Evolutionary conservation across 1,140 invertebrate species (phyloP).

Genomic region (Drosophila elegans): DNA sequence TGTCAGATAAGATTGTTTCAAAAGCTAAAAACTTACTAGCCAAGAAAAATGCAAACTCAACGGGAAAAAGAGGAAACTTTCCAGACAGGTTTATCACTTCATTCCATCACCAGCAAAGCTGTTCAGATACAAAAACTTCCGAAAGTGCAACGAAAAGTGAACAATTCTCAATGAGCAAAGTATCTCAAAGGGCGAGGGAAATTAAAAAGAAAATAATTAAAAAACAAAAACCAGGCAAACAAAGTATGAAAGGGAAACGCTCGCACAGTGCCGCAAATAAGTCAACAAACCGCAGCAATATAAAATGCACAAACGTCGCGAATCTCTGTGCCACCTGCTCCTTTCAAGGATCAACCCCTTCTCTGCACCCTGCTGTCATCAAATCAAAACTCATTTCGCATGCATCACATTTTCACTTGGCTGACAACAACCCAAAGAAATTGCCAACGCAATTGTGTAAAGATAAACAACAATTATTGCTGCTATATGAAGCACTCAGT

Average conservation of each 20-base stretch:
- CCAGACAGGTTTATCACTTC: conserved; percentile 81
- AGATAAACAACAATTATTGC: conserved; percentile 83
- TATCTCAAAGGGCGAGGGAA: conserved; percentile 17
- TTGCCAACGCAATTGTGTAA: conserved; percentile 82
- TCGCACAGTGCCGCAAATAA: conserved; percentile 67
- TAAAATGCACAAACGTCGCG: conserved; percentile 77
- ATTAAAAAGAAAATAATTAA: conserved; percentile 70
- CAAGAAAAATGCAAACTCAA: conserved; percentile 58
- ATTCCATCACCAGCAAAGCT: conserved; percentile 65
- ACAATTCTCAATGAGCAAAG: conserved; percentile 57
- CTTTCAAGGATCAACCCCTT: background rate
- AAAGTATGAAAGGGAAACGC: background rate
- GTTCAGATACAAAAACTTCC: conserved; percentile 55
- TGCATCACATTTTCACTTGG: conserved; percentile 78
- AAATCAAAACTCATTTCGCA: conserved; percentile 84
- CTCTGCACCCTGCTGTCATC: conserved; percentile 25
- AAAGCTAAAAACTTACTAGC: conserved; percentile 36
- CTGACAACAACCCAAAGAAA: conserved; percentile 67
- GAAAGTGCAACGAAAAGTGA: conserved; percentile 34
- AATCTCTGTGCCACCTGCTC: conserved; percentile 18
- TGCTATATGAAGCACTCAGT: conserved; percentile 50
- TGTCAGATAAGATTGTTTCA: conserved; percentile 48
- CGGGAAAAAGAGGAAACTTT: conserved; percentile 60
- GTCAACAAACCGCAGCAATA: conserved; percentile 76
- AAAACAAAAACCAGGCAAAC: conserved; percentile 58